These are phyloP conservation scores for Syngnathus rostellatus DNA, from an alignment of 2,797 vertebrate species.

Conservation along the genomic window DNA sequence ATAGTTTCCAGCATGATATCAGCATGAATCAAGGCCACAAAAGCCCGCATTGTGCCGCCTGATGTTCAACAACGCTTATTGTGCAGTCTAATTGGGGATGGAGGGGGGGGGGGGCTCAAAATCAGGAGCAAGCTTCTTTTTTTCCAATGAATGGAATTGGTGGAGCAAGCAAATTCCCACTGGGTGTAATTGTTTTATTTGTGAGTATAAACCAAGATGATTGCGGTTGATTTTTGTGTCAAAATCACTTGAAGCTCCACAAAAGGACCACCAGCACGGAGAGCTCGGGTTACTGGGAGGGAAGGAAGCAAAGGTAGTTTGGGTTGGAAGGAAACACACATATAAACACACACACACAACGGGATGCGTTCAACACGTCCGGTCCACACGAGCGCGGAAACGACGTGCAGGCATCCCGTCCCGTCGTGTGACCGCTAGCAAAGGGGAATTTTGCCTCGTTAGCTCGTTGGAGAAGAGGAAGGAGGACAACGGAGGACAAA, in stretches of 20 bases:
- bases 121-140: constrained; percentile 28
- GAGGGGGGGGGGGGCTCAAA: not conserved
- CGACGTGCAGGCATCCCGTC: constrained; percentile 33
- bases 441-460: not conserved
- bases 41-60: constrained; percentile 62
- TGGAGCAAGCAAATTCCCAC: constrained; percentile 51
- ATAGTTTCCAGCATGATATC: constrained; percentile 78
- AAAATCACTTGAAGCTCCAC: constrained; percentile 37
- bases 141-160: constrained; percentile 42
- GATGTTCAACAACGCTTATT: constrained; percentile 60
- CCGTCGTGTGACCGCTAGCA: constrained; percentile 11
- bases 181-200: constrained; percentile 27
- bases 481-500: not conserved
- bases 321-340: constrained; percentile 49
- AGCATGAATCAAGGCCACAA: constrained; percentile 66
- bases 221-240: constrained; percentile 18
- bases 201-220: not conserved
- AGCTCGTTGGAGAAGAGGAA: not conserved
- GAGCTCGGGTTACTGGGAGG: constrained; percentile 53
- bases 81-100: constrained; percentile 36
- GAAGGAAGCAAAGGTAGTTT: constrained; percentile 56
- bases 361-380: constrained; percentile 45
- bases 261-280: constrained; percentile 51
- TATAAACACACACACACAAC: not conserved
- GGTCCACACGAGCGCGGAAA: constrained; percentile 48